Evolutionary conservation across 2,888 invertebrate species (phyloP).

Genomic region (Petrolisthes manimaculis): DNA sequence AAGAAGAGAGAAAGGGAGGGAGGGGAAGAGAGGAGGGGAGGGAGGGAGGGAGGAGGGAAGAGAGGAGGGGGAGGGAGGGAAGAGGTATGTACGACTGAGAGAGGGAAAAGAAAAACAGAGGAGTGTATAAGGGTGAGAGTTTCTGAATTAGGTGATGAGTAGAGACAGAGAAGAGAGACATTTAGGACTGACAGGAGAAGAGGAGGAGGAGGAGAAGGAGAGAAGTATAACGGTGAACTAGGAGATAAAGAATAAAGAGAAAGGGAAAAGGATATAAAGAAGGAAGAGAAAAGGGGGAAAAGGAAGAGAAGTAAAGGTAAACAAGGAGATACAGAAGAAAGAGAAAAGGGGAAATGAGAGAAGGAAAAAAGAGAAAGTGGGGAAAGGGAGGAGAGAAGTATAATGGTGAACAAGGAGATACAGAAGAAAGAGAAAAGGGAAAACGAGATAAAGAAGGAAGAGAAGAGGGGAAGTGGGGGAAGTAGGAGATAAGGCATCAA

Average conservation of each 20-base stretch:
- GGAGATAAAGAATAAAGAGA: neutral
- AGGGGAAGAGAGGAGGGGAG: neutral
- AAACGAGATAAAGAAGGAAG: neutral
- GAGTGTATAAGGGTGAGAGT: no score
- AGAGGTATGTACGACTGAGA: no score
- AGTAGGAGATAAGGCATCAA: no score
- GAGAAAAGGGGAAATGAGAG: neutral
- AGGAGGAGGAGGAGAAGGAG: neutral
- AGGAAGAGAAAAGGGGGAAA: neutral
- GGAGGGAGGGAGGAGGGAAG: neutral
- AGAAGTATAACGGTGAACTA: neutral
- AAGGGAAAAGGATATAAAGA: neutral
- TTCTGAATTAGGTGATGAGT: no score
- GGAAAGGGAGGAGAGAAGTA: neutral
- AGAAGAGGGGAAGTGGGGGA: neutral
- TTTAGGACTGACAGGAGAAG: neutral
- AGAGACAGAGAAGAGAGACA: neutral
- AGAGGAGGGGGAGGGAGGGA: neutral
- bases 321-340: neutral
- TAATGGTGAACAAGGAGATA: neutral
- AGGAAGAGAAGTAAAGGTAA: neutral
- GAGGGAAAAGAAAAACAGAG: no score
- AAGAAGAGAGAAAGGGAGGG: conserved; percentile 6
- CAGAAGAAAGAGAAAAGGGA: neutral
- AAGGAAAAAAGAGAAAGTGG: neutral